Percentiles rank a stretch among this genome's conserved stretches.
Conservation (phyloP, 1,140 invertebrate species). For the Drosophila kohkoa region DNA sequence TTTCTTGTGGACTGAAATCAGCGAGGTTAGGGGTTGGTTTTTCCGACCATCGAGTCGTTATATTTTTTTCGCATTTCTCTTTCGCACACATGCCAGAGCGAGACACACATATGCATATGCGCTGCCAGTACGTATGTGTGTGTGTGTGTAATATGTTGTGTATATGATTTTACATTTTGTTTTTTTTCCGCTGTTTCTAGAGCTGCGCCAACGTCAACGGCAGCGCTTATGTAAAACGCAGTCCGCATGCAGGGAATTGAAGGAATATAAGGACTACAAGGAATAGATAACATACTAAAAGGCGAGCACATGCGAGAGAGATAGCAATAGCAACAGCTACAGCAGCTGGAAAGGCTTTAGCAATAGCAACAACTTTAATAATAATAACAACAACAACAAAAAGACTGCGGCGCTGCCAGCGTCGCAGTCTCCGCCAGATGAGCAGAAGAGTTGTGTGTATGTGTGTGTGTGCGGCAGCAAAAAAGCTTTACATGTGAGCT, state of each 20-base stretch:
- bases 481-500: conserved; percentile 51
- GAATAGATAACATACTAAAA: conserved; percentile 84
- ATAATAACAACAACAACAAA: conserved; percentile 22
- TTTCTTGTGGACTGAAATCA: conserved; percentile 52
- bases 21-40: conserved; percentile 70
- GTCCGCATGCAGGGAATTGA: conserved; percentile 66
- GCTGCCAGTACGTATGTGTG: conserved; percentile 33
- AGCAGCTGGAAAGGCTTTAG: conserved; percentile 57
- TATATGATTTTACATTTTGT: conserved; percentile 73
- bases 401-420: conserved; percentile 27
- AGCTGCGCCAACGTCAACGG: conserved; percentile 20
- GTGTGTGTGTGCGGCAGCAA: conserved; percentile 29
- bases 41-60: conserved; percentile 71
- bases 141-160: conserved; percentile 74
- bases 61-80: conserved; percentile 70
- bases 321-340: conserved; percentile 44
- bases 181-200: conserved; percentile 6
- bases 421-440: conserved; percentile 54
- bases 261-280: conserved; percentile 55
- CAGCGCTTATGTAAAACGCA: conserved; percentile 67
- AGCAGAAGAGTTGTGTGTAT: conserved; percentile 75
- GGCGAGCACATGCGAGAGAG: conserved; percentile 76
- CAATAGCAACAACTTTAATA: conserved; percentile 27
- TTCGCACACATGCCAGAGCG: conserved; percentile 69
- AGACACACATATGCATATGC: conserved; percentile 58